A percentile compares a stretch with the other conserved stretches of the same genome.
phyloP scores from a whole-genome alignment of 2,113 vertebrate species.

The Caretta caretta region DNA sequence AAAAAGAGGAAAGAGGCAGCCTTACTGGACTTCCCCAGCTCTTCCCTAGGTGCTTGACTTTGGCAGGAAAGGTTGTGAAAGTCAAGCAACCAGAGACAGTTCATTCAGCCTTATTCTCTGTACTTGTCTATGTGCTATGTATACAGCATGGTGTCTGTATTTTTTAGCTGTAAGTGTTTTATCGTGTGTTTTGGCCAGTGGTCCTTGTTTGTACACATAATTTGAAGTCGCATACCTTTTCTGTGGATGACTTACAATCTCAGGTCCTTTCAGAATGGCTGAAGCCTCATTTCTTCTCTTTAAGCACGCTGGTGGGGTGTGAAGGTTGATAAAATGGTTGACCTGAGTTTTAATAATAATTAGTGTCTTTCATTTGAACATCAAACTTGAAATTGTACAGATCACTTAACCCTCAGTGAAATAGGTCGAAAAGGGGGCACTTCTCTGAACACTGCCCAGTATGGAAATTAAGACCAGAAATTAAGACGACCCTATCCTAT shows the following conservation, averaged over 20 bases:
- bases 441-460: neutral
- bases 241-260: neutral
- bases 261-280: neutral
- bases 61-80: neutral
- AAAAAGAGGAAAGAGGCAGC: neutral
- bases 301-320: neutral
- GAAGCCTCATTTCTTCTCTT: neutral
- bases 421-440: neutral
- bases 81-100: neutral
- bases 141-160: neutral
- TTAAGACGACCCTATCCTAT: neutral
- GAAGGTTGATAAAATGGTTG: neutral
- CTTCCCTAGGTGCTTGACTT: neutral
- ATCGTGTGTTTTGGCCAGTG: neutral
- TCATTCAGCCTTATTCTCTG: neutral
- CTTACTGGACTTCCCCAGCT: neutral
- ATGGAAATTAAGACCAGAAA: neutral
- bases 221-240: neutral
- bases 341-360: neutral
- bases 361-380: neutral
- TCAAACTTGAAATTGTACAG: neutral
- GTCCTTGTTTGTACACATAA: neutral
- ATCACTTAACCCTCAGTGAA: neutral
- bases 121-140: neutral
- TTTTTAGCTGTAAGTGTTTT: neutral